Base-by-base conservation (phyloP, 92 coral and sea anemone species). In the Phenganax marumi region DNA sequence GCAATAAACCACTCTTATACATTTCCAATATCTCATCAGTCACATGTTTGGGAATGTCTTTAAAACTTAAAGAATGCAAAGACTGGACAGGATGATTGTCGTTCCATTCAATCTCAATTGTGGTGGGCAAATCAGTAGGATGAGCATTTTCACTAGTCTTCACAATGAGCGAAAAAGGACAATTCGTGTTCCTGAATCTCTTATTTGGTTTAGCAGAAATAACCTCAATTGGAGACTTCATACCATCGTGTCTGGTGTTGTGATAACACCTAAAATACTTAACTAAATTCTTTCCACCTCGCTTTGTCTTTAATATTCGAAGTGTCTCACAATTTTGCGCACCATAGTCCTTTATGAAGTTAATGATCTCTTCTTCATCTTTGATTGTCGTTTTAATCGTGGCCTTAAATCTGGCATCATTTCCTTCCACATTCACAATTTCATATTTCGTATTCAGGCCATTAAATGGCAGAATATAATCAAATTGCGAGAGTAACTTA, bases 111-210 rank as follows among this genome's bases (percentile, higher is more conserved):
- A 75, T 75, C 17, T 75, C 80, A 23, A 75, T 56, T 6, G 13
- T 16, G 26, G 66, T 52, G 18, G 14, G 16, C 49, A 43, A 73
- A 9, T 73, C 56, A 25, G 11, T 10, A 7, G 58, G 8, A 54
- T 75, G 43, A 19, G 80, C 7, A 46, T 71, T 71, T 26, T 54
- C 26, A 17, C 66, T 46, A 21, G 55, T 53, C 21, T 50, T 53
- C n/a, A 75, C 63, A 8, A 75, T 49, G 10, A 75, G 51, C 2
- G 66, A 75, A 58, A 75, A 75, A n/a, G 66, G 80, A 56, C 80
- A 75, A 66, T 75, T 56, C 0, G 80, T 75, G 26, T 75, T 75
- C 80, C 52, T 75, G 61, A 75, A 75, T 23, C 66, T 64, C 22
- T 54, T 56, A 50, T 19, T 75, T 52, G 80, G 66, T 4, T 56